These are phyloP conservation scores for Vanacampus margaritifer DNA, from an alignment of 2,113 vertebrate species.

Conservation along the genomic window DNA sequence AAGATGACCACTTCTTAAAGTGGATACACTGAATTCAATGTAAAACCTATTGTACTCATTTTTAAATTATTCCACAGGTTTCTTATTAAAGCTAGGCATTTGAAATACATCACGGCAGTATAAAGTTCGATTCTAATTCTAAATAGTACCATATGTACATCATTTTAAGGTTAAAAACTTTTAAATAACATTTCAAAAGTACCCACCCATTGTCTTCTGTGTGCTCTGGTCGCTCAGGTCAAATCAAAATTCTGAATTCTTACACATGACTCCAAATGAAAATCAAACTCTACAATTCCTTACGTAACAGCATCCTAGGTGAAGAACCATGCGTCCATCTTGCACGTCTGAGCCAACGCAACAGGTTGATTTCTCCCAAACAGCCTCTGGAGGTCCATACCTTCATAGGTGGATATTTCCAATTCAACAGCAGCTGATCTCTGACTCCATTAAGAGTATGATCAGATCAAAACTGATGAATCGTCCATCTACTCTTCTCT, in stretches of 20 bases:
- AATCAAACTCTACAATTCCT: neutral
- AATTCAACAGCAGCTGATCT: conserved; percentile 14
- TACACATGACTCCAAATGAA: neutral
- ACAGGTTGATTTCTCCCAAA: neutral
- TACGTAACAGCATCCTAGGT: neutral
- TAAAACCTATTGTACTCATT: no score
- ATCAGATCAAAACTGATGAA: conserved; percentile 27
- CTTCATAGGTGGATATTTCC: conserved; percentile 1
- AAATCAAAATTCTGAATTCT: neutral
- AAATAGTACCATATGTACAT: no score
- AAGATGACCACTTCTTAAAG: neutral
- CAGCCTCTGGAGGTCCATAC: neutral
- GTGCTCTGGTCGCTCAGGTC: neutral
- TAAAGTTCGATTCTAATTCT: neutral
- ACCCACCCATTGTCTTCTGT: conserved; percentile 49
- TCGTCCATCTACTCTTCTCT: conserved; percentile 21
- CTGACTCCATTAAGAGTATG: conserved; percentile 9
- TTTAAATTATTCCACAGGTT: neutral
- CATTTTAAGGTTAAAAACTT: neutral
- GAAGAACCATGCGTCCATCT: neutral
- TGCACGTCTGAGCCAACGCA: neutral
- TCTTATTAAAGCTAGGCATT: neutral
- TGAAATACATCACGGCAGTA: neutral
- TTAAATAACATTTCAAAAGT: neutral
- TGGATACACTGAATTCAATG: neutral